Base-by-base conservation (phyloP, 2,888 invertebrate species). In the Drosophila demipolita region DNA sequence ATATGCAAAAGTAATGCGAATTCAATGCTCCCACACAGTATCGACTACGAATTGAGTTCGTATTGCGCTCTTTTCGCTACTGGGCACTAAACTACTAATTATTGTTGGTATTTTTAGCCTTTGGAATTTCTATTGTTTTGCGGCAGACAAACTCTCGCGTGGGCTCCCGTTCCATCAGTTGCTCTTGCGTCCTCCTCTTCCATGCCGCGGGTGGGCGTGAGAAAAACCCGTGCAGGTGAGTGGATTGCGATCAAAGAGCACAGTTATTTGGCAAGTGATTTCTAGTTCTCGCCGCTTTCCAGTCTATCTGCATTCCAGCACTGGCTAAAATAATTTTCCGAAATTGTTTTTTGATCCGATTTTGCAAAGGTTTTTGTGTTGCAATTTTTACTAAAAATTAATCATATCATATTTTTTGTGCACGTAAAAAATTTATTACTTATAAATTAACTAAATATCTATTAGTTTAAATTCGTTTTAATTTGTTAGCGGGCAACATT, bases 61-160 rank as follows among this genome's bases (percentile, higher is more conserved):
- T 45, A 23, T 23, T 23, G 45, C 7, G 1, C 0, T 8, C 5
- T 45, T 45, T 23, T 45, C 8, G 8, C 23, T 8, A 15, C 45
- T 45, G 45, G 45, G 45, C 23, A 15, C 45, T 45, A 15, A 45
- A 11, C 55, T 26, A 38, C 55, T 35, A 52, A 50, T 58, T 73
- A 42, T 65, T 73, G 36, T 66, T 60, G 26, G 52, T 69, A 33
- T 62, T 53, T 60, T 65, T 53, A 45, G 60, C 71, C 73, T 74
- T 73, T 73, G 77, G 79, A 82, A 80, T 79, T 77, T 83, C 74
- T 69, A 89, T 89, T 84, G 86, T 75, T 79, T 81, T 65, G 68
- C 68, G 65, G 64, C 63, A 70, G 48, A 66, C 66, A 66, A 78
- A 71, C 69, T 73, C 64, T 67, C 67, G 81, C 89, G 87, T 88